phyloP scores from a whole-genome alignment of 2,797 vertebrate genomes.

The Tapirus indicus region DNA sequence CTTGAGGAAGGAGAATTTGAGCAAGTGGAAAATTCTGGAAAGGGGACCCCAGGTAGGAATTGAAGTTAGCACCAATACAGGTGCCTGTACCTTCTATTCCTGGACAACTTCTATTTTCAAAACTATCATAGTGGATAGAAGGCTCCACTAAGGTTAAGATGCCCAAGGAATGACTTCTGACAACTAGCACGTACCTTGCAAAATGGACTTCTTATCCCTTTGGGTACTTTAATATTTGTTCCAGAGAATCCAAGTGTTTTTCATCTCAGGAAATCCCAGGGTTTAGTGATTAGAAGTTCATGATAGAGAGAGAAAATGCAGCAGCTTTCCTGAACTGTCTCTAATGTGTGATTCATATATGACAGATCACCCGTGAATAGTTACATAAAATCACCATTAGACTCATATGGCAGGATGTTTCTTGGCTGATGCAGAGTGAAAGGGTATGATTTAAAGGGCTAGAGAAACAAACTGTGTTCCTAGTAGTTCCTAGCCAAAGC shows the following conservation, averaged over 20 bases:
- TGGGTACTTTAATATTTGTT: slow-evolving; percentile 13
- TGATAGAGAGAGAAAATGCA: slow-evolving; percentile 15
- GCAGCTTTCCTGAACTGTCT: slow-evolving; percentile 21
- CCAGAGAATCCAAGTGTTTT: slow-evolving; percentile 43
- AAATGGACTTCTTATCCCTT: not conserved
- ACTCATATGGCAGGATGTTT: not conserved
- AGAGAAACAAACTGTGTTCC: not conserved
- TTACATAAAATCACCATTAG: slow-evolving; percentile 33
- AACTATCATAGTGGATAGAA: not conserved
- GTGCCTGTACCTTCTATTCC: not conserved
- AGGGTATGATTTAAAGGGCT: slow-evolving; percentile 27
- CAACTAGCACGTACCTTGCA: not conserved
- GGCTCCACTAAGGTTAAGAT: not conserved
- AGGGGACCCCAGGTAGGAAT: slow-evolving; percentile 26
- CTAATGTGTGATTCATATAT: not conserved
- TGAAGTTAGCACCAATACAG: not conserved
- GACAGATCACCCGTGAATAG: not conserved
- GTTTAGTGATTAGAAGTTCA: slow-evolving; percentile 34
- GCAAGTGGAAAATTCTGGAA: slow-evolving; percentile 79
- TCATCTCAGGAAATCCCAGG: not conserved
- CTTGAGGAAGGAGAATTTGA: slow-evolving; percentile 74
- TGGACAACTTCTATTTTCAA: slow-evolving; percentile 18
- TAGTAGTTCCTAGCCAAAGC: not conserved
- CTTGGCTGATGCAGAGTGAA: not conserved
- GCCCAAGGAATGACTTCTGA: not conserved